These are phyloP conservation scores for Fregata magnificens DNA, from an alignment of 2,113 vertebrate species.

Conservation along the genomic window DNA sequence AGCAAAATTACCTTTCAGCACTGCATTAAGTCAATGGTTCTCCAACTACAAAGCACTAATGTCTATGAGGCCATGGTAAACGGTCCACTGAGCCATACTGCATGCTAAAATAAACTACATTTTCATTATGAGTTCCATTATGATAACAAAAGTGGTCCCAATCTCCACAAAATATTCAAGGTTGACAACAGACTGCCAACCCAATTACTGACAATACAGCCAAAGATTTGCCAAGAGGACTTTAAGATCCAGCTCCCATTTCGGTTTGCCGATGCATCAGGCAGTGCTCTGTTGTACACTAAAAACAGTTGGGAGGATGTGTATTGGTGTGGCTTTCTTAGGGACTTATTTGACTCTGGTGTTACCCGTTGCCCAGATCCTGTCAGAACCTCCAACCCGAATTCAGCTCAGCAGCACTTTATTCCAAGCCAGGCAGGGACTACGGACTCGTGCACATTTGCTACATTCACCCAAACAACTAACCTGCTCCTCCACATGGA, in stretches of 20 bases:
- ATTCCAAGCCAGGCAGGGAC: background rate
- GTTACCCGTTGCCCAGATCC: too few relatives aligned
- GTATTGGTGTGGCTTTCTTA: background rate
- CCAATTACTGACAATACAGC: background rate
- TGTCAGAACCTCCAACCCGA: background rate
- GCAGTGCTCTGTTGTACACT: background rate
- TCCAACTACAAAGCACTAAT: background rate
- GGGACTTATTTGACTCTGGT: background rate
- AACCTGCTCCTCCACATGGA: background rate
- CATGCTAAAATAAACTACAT: background rate
- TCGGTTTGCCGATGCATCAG: background rate
- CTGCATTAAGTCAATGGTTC: background rate
- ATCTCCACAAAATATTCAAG: background rate
- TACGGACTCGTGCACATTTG: rapidly evolving
- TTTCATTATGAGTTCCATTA: background rate
- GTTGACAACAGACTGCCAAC: background rate
- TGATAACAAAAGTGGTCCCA: background rate
- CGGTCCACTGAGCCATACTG: background rate
- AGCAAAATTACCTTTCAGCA: background rate
- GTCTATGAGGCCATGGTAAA: background rate
- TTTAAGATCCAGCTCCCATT: background rate
- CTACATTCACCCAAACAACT: background rate
- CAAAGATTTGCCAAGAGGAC: background rate
- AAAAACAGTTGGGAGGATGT: background rate
- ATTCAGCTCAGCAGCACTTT: background rate